Conservation (phyloP, 2,888 invertebrate species). For the Agrotis exclamationis region DNA sequence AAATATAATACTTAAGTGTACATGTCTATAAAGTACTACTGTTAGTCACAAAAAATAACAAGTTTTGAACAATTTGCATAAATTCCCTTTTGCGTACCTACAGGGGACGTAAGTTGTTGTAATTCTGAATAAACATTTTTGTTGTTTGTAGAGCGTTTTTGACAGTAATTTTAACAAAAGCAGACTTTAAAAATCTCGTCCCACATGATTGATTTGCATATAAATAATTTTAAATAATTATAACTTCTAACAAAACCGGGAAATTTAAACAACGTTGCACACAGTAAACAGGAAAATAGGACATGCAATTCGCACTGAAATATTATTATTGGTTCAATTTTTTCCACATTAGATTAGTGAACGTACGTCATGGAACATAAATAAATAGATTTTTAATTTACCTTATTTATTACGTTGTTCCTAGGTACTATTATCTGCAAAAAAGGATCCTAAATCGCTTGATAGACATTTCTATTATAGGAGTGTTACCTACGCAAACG, state of each 20-base stretch:
- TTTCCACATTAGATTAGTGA: background rate
- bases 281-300: constrained; percentile 34
- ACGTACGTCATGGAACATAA: background rate
- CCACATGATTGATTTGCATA: no score
- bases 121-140: no score
- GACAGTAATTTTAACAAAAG: background rate
- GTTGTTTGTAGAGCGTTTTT: no score
- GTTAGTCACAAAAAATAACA: no score
- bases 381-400: constrained; percentile 19
- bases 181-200: background rate
- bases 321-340: background rate
- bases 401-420: background rate
- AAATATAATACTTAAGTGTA: no score
- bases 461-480: no score
- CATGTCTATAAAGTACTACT: no score
- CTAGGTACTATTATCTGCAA: background rate
- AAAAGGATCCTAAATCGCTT: no score
- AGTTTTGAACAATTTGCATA: no score
- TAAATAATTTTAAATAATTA: background rate
- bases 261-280: background rate
- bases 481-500: no score
- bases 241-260: background rate
- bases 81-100: no score
- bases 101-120: no score
- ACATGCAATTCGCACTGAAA: background rate